Evolutionary conservation across 30 jellyfish, hydroid and myxozoan species (phyloP).

Genomic region (Pelagia noctiluca): DNA sequence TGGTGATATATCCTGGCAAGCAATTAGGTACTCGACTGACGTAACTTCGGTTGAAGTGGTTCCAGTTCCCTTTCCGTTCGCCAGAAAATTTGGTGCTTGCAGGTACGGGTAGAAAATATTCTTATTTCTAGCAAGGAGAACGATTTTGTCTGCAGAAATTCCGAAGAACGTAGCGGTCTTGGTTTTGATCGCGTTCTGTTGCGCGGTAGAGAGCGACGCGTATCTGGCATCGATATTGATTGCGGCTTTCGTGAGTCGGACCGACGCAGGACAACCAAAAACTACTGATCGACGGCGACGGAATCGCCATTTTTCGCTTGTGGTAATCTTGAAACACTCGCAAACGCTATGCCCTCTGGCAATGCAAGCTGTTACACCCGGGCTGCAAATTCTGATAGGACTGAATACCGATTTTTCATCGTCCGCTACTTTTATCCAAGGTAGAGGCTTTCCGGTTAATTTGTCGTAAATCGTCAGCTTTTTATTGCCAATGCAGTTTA

Average conservation of each 20-base stretch:
- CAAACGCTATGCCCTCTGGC: not conserved
- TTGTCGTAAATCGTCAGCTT: not conserved
- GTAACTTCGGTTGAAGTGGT: not conserved
- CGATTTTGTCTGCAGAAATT: not conserved
- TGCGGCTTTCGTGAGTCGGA: slow-evolving; percentile 26
- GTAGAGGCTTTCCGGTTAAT: not conserved
- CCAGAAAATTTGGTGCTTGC: slow-evolving; percentile 1
- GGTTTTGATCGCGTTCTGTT: not conserved
- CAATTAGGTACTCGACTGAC: not conserved
- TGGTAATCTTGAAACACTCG: not conserved
- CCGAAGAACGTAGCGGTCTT: slow-evolving; percentile 32
- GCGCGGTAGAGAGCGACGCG: not conserved
- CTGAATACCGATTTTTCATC: not conserved
- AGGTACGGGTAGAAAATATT: slow-evolving; percentile 6
- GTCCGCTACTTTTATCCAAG: not conserved
- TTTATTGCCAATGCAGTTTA: not conserved
- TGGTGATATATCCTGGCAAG: slow-evolving; percentile 14
- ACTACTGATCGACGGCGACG: not conserved
- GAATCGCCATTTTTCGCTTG: not conserved
- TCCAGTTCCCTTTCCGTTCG: not conserved
- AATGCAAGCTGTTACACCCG: not conserved
- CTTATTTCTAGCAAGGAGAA: not conserved
- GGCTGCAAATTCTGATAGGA: not conserved
- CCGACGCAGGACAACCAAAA: not conserved
- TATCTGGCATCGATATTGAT: not conserved